A percentile compares a stretch with the other conserved stretches of the same genome.
Conservation (phyloP, 2,888 invertebrate species). For the Stenolophus ochropezus region DNA sequence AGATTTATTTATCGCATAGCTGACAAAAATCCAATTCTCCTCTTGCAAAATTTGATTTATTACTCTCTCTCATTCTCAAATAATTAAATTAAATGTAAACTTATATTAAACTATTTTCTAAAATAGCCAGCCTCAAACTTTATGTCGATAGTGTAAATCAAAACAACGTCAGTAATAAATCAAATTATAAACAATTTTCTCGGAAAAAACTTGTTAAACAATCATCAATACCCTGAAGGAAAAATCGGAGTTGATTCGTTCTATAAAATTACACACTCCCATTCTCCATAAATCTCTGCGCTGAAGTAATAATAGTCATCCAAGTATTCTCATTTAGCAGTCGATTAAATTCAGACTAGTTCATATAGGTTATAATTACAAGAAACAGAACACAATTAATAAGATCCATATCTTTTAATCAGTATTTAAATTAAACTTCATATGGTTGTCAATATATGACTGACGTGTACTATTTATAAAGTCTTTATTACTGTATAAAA, state of each 20-base stretch:
- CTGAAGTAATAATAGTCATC: conserved; percentile 45
- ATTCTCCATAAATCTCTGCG: conserved; percentile 1
- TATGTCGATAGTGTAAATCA: too few species aligned
- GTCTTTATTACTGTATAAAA: conserved; percentile 38
- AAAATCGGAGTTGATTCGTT: too few species aligned
- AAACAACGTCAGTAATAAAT: too few species aligned
- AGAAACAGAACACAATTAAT: conserved; percentile 52
- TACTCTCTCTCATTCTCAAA: too few species aligned
- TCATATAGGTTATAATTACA: conserved; percentile 56
- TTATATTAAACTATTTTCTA: too few species aligned
- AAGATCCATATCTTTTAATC: conserved; percentile 59
- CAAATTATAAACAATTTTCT: too few species aligned
- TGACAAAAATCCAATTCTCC: too few species aligned
- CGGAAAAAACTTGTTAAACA: neutral
- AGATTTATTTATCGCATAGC: too few species aligned
- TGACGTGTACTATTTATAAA: conserved; percentile 15
- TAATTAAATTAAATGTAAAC: too few species aligned
- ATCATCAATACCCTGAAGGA: too few species aligned
- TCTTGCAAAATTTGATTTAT: too few species aligned
- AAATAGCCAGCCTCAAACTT: too few species aligned
- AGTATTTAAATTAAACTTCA: conserved; percentile 55
- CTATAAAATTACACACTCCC: conserved; percentile 28
- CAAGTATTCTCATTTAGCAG: conserved; percentile 51
- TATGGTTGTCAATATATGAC: conserved; percentile 53
- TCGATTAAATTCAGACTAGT: conserved; percentile 45